Conservation (phyloP, 2,113 vertebrate species). For the Chinchilla lanigera region DNA sequence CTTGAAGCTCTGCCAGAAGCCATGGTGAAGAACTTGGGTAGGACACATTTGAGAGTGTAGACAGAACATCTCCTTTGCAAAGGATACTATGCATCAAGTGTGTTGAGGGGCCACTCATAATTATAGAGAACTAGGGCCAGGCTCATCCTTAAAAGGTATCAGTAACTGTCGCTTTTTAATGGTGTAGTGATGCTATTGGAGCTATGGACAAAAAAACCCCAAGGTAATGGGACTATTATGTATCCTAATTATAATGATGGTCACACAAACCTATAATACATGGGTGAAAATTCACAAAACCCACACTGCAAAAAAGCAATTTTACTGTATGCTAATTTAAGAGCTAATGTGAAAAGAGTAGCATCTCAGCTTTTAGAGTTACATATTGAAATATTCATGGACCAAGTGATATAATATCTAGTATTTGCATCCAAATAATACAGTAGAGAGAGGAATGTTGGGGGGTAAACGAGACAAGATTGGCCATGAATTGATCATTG, state of each 20-base stretch:
- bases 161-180: background rate
- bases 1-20: background rate
- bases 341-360: background rate
- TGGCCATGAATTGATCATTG: background rate
- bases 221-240: background rate
- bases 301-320: background rate
- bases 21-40: background rate
- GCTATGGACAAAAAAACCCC: background rate
- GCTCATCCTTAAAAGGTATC: conserved; percentile 7
- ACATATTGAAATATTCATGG: conserved; percentile 35
- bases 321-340: conserved; percentile 25
- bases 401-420: background rate
- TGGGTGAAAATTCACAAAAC: background rate
- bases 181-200: background rate
- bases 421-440: conserved; percentile 25
- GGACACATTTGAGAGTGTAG: background rate
- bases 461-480: background rate
- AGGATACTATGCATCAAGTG: background rate
- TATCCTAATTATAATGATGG: background rate
- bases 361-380: background rate
- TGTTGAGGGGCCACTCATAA: background rate
- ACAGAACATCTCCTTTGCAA: background rate
- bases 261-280: background rate
- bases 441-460: background rate
- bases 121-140: conserved; percentile 7